Evolutionary conservation across 2,797 vertebrate species (phyloP), one percentile per base, ranked within the genome.

Genomic region (Tragelaphus eurycerus): DNA sequence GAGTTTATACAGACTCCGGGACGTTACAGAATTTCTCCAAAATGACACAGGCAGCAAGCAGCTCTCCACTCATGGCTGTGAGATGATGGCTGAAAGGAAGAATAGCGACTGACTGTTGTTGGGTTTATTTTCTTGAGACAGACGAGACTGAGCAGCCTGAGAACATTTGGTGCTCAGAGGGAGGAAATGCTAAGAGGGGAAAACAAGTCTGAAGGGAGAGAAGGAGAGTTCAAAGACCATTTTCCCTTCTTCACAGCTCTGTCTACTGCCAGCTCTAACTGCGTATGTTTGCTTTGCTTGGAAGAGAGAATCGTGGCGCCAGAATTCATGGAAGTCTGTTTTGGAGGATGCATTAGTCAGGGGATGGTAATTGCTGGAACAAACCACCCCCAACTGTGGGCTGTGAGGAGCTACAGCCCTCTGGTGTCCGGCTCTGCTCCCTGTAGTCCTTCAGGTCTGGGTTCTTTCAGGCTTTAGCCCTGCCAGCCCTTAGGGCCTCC

Each of bases 141-240:
- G 95, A 95, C 9, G 31, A 96, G 86, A 92, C 88, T 95, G 96
- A 98, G 97, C 97, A 98, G 95, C 97, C 97, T 96, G 97, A 94
- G 96, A 97, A 97, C 97, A 97, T 97, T 98, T 97, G 97, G 97
- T 96, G 96, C 96, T 97, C 98, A 98, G 97, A 97, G 96, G 95
- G 97, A 97, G 97, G 96, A 97, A 96, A 90, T 92, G 76, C 97
- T 97, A 92, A 97, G 96, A 97, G 96, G 96, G 86, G 96, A 98
- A 98, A 98, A 97, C 97, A 97, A 97, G 96, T 97, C 95, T 95
- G 88, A 97, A 94, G 85, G 95, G 86, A 96, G 93, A 95, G 96
- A 90, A 97, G 95, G 97, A 88, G 48, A 96, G 98, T 97, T 98
- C 98, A 98, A 97, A 98, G 97, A 96, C 93, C 97, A 93, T 1